These are phyloP conservation scores for Chaetophractus vellerosus DNA, from an alignment of 2,797 vertebrate genomes.

Conservation along the genomic window DNA sequence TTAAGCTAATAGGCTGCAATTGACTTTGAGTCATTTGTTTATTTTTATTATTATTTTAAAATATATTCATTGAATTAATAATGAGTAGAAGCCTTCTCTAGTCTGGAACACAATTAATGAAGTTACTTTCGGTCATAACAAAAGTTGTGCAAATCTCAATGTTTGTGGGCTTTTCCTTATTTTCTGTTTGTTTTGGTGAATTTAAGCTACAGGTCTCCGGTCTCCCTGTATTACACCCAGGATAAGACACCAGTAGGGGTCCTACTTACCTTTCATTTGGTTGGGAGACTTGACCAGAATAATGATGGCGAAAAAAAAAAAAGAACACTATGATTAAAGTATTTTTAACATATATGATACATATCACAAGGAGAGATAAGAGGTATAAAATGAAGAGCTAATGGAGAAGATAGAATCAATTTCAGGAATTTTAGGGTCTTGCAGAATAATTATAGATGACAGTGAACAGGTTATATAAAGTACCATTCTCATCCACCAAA, in stretches of 20 bases:
- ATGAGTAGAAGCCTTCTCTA: not conserved
- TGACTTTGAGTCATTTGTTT: not conserved
- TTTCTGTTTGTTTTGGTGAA: not conserved
- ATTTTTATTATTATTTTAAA: slow-evolving; percentile 29
- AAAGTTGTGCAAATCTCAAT: not conserved
- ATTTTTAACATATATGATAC: not conserved
- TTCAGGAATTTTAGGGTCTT: not conserved
- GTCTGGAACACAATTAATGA: not conserved
- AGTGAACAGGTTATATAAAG: not conserved
- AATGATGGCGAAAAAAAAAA: not conserved
- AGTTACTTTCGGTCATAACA: not conserved
- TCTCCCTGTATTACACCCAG: not conserved
- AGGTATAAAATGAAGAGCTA: not conserved
- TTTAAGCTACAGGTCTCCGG: not conserved
- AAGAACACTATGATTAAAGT: not conserved
- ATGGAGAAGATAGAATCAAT: not conserved
- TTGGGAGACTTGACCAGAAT: not conserved
- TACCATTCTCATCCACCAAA: not conserved
- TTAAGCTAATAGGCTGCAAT: not conserved
- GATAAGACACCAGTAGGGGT: not conserved
- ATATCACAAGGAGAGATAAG: not conserved
- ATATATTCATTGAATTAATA: not conserved
- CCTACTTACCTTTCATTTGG: not conserved
- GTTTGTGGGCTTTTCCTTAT: not conserved
- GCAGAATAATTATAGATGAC: not conserved